A percentile compares a stretch with the other conserved stretches of the same genome.
These are phyloP conservation scores for Leucopternis melanops DNA, from an alignment of 2,113 vertebrate species.

Conservation along the genomic window DNA sequence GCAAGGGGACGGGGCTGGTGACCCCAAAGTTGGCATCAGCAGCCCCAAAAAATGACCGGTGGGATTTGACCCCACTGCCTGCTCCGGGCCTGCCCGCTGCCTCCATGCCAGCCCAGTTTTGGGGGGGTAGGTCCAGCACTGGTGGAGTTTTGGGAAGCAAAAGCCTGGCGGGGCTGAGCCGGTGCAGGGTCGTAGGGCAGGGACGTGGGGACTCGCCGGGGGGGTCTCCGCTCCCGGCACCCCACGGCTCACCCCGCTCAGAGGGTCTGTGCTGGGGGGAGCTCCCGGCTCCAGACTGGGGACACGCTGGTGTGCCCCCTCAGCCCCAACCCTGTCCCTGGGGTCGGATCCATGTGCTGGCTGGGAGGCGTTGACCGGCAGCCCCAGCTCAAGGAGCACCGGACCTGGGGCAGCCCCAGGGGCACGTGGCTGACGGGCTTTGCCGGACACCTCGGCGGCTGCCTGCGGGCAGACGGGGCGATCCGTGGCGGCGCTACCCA, in stretches of 20 bases:
- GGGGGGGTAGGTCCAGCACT: not conserved
- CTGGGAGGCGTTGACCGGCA: not conserved
- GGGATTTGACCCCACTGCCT: not conserved
- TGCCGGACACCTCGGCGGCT: not conserved
- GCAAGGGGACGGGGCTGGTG: not conserved
- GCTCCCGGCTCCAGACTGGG: fast-evolving
- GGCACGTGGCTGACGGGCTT: not conserved
- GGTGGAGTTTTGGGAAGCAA: not conserved
- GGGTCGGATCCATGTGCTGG: not conserved
- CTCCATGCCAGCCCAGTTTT: fast-evolving
- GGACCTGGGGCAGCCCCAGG: not conserved
- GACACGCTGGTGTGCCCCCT: not conserved
- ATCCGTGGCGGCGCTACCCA: not conserved
- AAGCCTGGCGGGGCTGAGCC: fast-evolving
- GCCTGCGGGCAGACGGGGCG: not conserved
- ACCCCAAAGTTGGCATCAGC: not conserved
- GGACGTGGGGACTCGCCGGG: fast-evolving
- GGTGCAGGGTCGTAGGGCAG: not conserved
- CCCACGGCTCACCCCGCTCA: fast-evolving
- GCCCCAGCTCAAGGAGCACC: not conserved
- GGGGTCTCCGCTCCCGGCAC: not conserved
- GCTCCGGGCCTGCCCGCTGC: not conserved
- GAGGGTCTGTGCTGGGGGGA: not conserved
- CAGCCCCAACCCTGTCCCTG: not conserved
- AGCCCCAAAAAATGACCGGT: not conserved